Percentiles rank a stretch among this genome's conserved stretches.
Conservation (phyloP, 1,140 invertebrate genomes). For the Tetramorium parvispinum region DNA sequence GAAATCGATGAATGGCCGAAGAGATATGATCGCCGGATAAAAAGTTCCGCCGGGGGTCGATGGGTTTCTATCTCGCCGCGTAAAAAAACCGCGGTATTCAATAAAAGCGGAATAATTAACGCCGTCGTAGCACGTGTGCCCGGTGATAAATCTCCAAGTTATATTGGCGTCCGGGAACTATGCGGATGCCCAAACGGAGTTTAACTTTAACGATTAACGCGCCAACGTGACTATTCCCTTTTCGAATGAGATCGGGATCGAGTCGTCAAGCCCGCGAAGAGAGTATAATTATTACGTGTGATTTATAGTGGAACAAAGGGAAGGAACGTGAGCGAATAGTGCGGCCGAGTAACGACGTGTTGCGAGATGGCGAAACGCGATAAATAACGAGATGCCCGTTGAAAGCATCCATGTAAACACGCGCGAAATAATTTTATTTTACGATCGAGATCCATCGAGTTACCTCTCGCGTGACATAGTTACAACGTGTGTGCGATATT, state of each 20-base stretch:
- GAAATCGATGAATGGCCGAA: constrained; percentile 44
- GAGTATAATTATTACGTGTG: constrained; percentile 34
- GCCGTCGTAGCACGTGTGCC: constrained; percentile 29
- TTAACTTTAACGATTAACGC: constrained; percentile 64
- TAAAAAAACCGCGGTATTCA: constrained; percentile 52
- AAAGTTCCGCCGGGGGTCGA: constrained; percentile 14
- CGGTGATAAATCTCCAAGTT: constrained; percentile 59
- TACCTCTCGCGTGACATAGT: background rate
- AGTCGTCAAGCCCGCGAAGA: constrained; percentile 1
- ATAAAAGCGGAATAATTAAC: constrained; percentile 63
- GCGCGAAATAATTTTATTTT: constrained; percentile 15
- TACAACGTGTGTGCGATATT: background rate
- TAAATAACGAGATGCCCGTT: background rate
- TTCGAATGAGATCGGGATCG: constrained; percentile 41
- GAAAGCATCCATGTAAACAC: background rate
- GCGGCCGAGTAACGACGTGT: background rate
- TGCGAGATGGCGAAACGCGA: background rate
- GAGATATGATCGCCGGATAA: constrained; percentile 51
- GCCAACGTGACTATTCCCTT: constrained; percentile 50
- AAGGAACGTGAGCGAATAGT: constrained; percentile 2
- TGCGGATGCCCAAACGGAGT: constrained; percentile 50
- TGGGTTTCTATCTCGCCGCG: constrained; percentile 10
- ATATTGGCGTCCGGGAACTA: constrained; percentile 57
- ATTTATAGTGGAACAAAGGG: background rate
- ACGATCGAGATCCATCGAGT: background rate